A percentile compares a stretch with the other conserved stretches of the same genome.
Evolutionary conservation across 2,113 vertebrate species (phyloP).

Genomic region (Athene cunicularia): DNA sequence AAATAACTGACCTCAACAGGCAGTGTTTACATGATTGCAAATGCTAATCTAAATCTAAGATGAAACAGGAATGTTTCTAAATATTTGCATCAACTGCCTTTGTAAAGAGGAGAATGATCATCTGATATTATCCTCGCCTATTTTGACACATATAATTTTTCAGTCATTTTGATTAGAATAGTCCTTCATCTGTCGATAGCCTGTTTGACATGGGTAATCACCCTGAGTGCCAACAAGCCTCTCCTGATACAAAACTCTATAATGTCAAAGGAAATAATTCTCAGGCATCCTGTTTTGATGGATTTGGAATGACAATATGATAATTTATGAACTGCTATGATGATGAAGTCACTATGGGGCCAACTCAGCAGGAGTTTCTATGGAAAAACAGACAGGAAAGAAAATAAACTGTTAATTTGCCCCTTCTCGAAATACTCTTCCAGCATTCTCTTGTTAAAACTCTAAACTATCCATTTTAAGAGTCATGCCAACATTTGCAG

Average conservation of each 20-base stretch:
- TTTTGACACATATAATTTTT: background rate
- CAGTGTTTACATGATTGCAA: background rate
- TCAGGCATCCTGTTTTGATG: background rate
- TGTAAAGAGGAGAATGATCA: background rate
- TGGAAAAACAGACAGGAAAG: background rate
- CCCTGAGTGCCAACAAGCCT: background rate
- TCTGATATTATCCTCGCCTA: background rate
- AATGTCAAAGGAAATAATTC: background rate
- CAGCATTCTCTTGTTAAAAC: background rate
- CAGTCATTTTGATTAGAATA: background rate
- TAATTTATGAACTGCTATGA: background rate
- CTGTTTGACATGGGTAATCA: background rate
- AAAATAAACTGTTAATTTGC: background rate
- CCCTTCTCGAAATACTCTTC: background rate
- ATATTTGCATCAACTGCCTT: background rate
- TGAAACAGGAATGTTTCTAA: background rate
- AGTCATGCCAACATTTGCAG: background rate
- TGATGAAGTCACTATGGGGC: background rate
- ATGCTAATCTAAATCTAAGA: background rate
- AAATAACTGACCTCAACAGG: background rate
- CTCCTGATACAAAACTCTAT: background rate
- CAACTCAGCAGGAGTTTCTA: background rate
- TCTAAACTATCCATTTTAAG: background rate
- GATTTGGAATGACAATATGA: background rate
- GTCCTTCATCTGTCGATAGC: background rate